Percentiles rank a stretch among this genome's conserved stretches.
These are phyloP conservation scores for Phocides pigmalion DNA, from an alignment of 1,140 invertebrate genomes.

Conservation along the genomic window DNA sequence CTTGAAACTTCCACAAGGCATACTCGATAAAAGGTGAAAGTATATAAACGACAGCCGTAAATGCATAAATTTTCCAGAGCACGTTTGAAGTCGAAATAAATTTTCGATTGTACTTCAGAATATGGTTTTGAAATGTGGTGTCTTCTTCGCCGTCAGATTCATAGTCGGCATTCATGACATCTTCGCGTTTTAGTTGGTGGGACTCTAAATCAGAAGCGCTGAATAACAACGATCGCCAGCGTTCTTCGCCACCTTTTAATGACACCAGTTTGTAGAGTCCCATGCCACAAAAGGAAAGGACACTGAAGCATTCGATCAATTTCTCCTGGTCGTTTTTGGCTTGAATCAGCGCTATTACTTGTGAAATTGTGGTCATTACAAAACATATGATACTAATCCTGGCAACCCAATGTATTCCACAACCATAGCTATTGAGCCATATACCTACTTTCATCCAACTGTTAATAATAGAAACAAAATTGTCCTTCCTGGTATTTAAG, in stretches of 20 bases:
- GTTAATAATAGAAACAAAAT: conserved; percentile 10
- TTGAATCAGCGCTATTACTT: conserved; percentile 47
- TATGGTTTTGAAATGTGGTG: conserved; percentile 36
- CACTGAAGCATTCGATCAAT: conserved; percentile 60
- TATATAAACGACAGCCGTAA: conserved; percentile 55
- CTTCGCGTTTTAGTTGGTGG: conserved; percentile 36
- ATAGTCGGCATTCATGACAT: conserved; percentile 40
- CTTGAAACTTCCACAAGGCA: conserved; percentile 35
- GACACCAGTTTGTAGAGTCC: conserved; percentile 56
- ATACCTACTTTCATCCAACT: conserved; percentile 37
- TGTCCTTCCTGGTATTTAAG: conserved; percentile 6
- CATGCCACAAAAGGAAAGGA: conserved; percentile 60
- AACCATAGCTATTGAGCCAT: conserved; percentile 4
- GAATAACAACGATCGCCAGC: conserved; percentile 47
- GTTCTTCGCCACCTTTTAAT: conserved; percentile 36
- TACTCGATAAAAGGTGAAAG: conserved; percentile 60
- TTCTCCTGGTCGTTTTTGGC: conserved; percentile 49
- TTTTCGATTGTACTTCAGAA: conserved; percentile 50
- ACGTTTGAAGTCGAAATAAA: conserved; percentile 44
- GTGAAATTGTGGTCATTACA: conserved; percentile 43
- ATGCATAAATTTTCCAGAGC: conserved; percentile 50
- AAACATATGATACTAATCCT: conserved; percentile 51
- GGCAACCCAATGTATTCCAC: conserved; percentile 39
- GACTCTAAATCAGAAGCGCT: conserved; percentile 51
- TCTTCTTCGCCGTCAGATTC: conserved; percentile 52